Conservation (phyloP, 2,113 vertebrate genomes). For the Capreolus pygargus region DNA sequence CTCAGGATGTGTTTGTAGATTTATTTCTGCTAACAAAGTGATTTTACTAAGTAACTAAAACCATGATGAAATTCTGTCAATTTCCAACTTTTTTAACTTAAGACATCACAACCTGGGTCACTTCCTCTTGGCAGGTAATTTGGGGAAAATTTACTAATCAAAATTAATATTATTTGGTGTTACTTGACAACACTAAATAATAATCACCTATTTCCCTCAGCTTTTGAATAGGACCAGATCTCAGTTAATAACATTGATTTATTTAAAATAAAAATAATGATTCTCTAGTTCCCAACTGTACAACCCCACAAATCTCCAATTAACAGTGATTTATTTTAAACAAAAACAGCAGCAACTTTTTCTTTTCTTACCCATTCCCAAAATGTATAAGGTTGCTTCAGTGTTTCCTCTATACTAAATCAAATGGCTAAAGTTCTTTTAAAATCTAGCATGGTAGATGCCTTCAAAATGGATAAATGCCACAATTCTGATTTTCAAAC, state of each 20-base stretch:
- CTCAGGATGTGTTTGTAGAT: not conserved
- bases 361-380: not conserved
- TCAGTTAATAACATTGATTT: slow-evolving; percentile 59
- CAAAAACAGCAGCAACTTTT: slow-evolving; percentile 20
- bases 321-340: slow-evolving; percentile 58
- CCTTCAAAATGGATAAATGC: not conserved
- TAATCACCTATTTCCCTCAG: not conserved
- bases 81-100: slow-evolving; percentile 18
- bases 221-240: slow-evolving; percentile 46
- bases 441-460: not conserved
- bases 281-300: slow-evolving; percentile 15
- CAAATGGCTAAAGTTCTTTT: not conserved
- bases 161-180: slow-evolving; percentile 44
- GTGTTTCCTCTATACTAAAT: not conserved
- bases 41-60: slow-evolving; percentile 28
- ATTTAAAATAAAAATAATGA: slow-evolving; percentile 59
- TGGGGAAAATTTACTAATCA: slow-evolving; percentile 11
- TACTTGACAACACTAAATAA: slow-evolving; percentile 43
- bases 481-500: not conserved
- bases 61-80: slow-evolving; percentile 14
- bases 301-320: slow-evolving; percentile 51
- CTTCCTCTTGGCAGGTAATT: not conserved
- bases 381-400: not conserved
- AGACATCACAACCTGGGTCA: not conserved
- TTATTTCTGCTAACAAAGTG: slow-evolving; percentile 19